Percentiles rank a stretch among this genome's conserved stretches.
Conservation (phyloP, 2,888 invertebrate species). For the Phyto melanocephala region DNA sequence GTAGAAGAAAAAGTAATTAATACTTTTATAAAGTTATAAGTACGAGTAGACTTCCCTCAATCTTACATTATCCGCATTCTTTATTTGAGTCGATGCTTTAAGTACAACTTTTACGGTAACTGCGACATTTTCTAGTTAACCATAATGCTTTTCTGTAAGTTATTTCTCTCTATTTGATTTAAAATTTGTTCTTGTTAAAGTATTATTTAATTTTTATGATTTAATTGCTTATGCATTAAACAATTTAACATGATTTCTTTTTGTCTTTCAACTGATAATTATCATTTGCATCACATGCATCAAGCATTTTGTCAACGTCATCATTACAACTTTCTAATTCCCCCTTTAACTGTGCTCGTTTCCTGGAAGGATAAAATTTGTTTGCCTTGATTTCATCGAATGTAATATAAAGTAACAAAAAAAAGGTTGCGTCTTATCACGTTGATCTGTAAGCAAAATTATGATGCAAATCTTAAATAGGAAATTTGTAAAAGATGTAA, state of each 20-base stretch:
- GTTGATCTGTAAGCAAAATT: constrained; percentile 55
- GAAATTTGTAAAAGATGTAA: constrained; percentile 54
- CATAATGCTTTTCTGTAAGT: background rate
- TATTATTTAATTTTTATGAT: constrained; percentile 44
- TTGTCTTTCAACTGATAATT: constrained; percentile 45
- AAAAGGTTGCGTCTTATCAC: constrained; percentile 52
- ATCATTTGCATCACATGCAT: constrained; percentile 15
- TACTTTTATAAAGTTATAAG: background rate
- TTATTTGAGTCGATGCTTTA: constrained; percentile 1
- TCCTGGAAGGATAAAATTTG: background rate
- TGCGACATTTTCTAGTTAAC: background rate
- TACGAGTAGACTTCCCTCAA: background rate
- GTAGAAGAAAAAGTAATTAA: too few species aligned
- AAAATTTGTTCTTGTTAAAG: background rate
- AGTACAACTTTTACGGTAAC: background rate
- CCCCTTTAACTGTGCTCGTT: background rate
- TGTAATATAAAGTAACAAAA: background rate
- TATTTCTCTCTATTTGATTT: background rate
- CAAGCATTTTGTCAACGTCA: constrained; percentile 1
- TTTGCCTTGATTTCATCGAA: constrained; percentile 29
- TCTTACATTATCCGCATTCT: constrained; percentile 4
- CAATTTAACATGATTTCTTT: constrained; percentile 46
- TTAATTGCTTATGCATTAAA: constrained; percentile 60
- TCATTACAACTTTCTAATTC: constrained; percentile 9
- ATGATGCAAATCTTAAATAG: constrained; percentile 57